A percentile compares a stretch with the other conserved stretches of the same genome.
phyloP scores from a whole-genome alignment of 2,888 invertebrate species.

The Muschampia plurimacula region DNA sequence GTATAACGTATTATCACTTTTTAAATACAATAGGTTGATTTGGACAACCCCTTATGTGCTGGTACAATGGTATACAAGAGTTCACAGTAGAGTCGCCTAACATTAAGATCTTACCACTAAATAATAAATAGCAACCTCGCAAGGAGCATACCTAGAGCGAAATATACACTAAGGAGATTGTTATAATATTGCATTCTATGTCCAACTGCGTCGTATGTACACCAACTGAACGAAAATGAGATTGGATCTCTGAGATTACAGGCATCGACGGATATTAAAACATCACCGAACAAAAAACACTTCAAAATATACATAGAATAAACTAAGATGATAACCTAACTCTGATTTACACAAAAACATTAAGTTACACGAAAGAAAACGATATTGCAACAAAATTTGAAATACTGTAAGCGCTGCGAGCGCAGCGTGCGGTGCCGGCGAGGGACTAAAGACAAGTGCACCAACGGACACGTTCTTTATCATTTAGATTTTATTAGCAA shows the following conservation, averaged over 20 bases:
- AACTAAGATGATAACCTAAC: conserved; percentile 72
- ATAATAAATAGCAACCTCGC: conserved; percentile 84
- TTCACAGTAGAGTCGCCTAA: conserved; percentile 81
- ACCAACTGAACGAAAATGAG: conserved; percentile 68
- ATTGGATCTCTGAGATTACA: conserved; percentile 84
- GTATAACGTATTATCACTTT: conserved; percentile 72
- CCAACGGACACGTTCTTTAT: conserved; percentile 47
- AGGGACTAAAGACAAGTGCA: conserved; percentile 43
- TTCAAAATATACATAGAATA: conserved; percentile 82
- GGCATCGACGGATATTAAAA: conserved; percentile 71
- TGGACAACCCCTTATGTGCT: conserved; percentile 71
- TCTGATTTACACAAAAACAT: conserved; percentile 78
- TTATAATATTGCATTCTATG: conserved; percentile 73
- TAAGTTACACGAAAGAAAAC: conserved; percentile 74
- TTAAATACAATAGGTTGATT: conserved; percentile 72
- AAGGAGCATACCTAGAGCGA: conserved; percentile 76
- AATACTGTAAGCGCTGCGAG: conserved; percentile 56
- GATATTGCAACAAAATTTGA: conserved; percentile 81
- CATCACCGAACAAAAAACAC: conserved; percentile 57
- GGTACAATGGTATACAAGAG: conserved; percentile 82
- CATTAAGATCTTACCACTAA: conserved; percentile 80
- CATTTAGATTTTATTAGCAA: conserved; percentile 68
- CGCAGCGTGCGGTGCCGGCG: conserved; percentile 24
- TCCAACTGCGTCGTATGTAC: conserved; percentile 71
- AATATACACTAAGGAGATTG: conserved; percentile 82